phyloP scores from a whole-genome alignment of 2,797 vertebrate species.

The Pachyuromys duprasi region DNA sequence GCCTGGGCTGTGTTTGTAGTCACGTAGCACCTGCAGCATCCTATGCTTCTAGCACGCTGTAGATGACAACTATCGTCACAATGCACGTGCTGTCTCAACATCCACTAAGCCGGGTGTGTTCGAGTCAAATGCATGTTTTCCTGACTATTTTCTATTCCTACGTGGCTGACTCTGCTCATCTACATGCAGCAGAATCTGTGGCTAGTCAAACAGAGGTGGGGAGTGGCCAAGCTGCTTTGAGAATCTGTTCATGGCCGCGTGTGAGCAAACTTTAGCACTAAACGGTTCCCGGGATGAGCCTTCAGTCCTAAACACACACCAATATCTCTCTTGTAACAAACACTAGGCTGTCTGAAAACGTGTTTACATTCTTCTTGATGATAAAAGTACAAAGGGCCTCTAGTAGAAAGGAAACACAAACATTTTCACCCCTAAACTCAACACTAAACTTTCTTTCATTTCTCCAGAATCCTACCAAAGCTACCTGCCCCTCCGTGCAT shows the following conservation, averaged over 20 bases:
- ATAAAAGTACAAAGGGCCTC: neutral
- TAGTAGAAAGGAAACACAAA: neutral
- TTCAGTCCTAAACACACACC: neutral
- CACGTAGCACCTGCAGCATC: no score
- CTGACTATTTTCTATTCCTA: neutral
- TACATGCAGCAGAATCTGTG: rapidly evolving
- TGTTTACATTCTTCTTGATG: neutral
- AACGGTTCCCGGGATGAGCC: neutral
- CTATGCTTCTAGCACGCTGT: neutral
- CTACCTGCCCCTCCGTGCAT: neutral
- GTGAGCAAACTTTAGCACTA: neutral
- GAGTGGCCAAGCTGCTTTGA: neutral
- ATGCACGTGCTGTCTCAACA: neutral
- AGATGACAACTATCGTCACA: neutral
- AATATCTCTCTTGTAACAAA: neutral
- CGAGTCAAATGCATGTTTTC: no score
- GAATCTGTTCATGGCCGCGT: neutral
- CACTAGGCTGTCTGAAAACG: neutral
- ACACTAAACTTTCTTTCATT: no score
- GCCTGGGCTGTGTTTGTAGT: neutral
- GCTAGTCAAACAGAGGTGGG: neutral
- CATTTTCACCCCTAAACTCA: neutral
- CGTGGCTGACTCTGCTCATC: neutral
- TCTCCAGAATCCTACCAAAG: neutral
- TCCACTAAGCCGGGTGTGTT: no score